Evolutionary conservation across 2,888 invertebrate species (phyloP), one percentile per base, ranked within the genome.

Genomic region (Stenolophus ochropezus): DNA sequence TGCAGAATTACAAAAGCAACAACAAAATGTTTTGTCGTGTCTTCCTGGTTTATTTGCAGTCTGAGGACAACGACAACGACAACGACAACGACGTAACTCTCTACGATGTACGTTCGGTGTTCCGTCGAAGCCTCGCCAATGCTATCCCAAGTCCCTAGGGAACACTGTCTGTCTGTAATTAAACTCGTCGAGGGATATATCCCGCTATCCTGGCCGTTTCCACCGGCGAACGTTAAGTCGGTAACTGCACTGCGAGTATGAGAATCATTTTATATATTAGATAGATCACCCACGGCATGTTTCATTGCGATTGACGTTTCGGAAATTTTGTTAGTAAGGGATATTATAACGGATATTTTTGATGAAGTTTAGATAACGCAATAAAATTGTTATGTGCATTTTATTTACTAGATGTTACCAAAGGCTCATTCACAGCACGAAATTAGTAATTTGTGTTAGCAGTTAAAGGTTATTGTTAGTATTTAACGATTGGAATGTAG

Each of bases 151-250:
- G 86, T 85, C 88, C 88, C 87, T 88, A 83, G 84, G 88, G 88
- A 88, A 88, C 86, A 87, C 86, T 86, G 87, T 86, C 86, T 87
- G 88, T 87, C 88, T 88, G 88, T 89, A 89, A 89, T 89, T 88
- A 89, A 88, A 88, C 88, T 88, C 80, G 80, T 81, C 77, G 79
- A 69, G 69, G 69, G 56, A 69, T 71, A 69, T 79, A 69, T 79
- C 71, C 69, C 25, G 71, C 51, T 73, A 23, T 49, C 49, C 49
- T 42, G 21, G 21, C 14, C 53, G 53, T 53, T 75, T 75, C 23
- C 27, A 47, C 23, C 21, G 18, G 71, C 56, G 18, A 47, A 42
- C 58, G 61, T 27, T 25, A 65, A 75, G 65, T 33, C 65, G 27
- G 33, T 69, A 61, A 20, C 21, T 69, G 18, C 27, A 27, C 58